Percentiles rank a stretch among this genome's conserved stretches.
These are phyloP conservation scores for Pocillopora grandis DNA, from an alignment of 92 coral and sea anemone genomes.

Conservation along the genomic window DNA sequence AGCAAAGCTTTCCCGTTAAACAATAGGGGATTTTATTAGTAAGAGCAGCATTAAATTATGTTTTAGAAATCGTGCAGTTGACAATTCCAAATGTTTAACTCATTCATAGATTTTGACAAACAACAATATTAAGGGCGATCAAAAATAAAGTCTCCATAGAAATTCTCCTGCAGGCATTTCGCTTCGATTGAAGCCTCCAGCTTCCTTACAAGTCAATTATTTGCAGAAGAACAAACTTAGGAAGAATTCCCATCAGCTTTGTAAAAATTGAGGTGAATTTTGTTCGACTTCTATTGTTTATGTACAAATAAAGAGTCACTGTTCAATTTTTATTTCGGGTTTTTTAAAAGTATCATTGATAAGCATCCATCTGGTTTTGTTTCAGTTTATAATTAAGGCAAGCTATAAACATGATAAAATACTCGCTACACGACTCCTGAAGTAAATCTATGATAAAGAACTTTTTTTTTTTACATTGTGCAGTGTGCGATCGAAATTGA, in stretches of 20 bases:
- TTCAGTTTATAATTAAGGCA: background rate
- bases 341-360: conserved; percentile 10
- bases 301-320: background rate
- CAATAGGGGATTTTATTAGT: background rate
- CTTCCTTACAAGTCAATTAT: background rate
- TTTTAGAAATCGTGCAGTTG: background rate
- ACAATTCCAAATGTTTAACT: background rate
- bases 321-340: conserved; percentile 7
- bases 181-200: background rate
- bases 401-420: background rate
- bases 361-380: background rate
- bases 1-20: background rate
- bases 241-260: too few relatives aligned
- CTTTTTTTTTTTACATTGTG: background rate
- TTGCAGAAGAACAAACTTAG: background rate
- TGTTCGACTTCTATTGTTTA: background rate
- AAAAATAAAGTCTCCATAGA: background rate
- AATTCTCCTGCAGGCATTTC: background rate
- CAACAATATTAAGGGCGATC: background rate
- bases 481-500: too few relatives aligned
- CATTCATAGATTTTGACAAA: background rate
- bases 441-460: background rate
- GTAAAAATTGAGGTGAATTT: too few relatives aligned
- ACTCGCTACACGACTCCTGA: conserved; percentile 14
- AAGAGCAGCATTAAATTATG: background rate